A percentile compares a stretch with the other conserved stretches of the same genome.
phyloP scores from a whole-genome alignment of 2,888 invertebrate species.

The Chloroclysta siterata region DNA sequence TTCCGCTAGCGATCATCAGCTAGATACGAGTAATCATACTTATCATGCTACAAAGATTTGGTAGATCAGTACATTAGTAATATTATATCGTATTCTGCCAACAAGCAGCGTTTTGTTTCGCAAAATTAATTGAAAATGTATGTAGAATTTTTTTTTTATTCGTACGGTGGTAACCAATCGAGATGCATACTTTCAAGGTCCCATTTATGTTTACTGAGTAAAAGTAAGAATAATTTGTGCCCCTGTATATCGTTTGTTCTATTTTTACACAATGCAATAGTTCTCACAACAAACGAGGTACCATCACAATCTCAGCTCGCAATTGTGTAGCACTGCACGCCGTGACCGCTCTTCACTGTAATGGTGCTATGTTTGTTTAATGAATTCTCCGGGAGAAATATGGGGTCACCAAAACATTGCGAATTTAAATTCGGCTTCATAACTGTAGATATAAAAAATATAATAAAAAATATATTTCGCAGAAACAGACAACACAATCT shows the following conservation, averaged over 20 bases:
- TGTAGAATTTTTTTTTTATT: too few species aligned
- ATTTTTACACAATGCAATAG: conserved; percentile 26
- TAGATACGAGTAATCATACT: not conserved
- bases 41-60: not conserved
- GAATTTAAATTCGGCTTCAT: conserved; percentile 45
- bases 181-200: too few species aligned
- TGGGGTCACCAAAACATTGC: conserved; percentile 48
- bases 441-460: too few species aligned
- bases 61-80: too few species aligned
- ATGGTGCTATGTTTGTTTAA: conserved; percentile 50
- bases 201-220: too few species aligned
- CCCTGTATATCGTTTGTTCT: conserved; percentile 11
- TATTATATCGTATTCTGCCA: too few species aligned
- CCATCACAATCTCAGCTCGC: conserved; percentile 31
- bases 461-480: too few species aligned
- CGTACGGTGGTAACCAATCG: too few species aligned
- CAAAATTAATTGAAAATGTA: too few species aligned
- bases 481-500: too few species aligned
- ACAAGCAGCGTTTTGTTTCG: too few species aligned
- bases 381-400: conserved; percentile 54
- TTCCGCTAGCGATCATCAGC: not conserved
- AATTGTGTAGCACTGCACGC: conserved; percentile 34
- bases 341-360: conserved; percentile 43
- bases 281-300: conserved; percentile 13
- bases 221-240: too few species aligned